A percentile compares a stretch with the other conserved stretches of the same genome.
Evolutionary conservation across 2,888 invertebrate genomes (phyloP).

Genomic region (Resseliella maxima): DNA sequence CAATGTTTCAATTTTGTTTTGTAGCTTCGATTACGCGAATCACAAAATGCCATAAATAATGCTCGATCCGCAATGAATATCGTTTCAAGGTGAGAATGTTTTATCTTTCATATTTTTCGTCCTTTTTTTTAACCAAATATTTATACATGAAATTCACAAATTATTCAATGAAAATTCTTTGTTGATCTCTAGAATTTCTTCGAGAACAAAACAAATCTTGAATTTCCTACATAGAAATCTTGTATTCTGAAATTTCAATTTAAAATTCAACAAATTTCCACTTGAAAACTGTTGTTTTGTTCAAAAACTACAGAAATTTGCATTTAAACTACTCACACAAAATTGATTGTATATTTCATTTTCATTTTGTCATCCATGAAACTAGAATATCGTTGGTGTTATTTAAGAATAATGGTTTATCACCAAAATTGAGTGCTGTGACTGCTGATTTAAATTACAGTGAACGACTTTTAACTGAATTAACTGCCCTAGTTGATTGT

Average conservation of each 20-base stretch:
- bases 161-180: background rate
- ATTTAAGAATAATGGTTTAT: conserved; percentile 71
- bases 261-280: too few species aligned
- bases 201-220: too few species aligned
- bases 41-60: conserved; percentile 75
- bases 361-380: background rate
- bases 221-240: too few species aligned
- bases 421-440: conserved; percentile 80
- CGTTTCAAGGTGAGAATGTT: conserved; percentile 64
- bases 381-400: conserved; percentile 65
- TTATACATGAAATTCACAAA: too few species aligned
- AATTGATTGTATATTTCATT: too few species aligned
- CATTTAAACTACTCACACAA: too few species aligned
- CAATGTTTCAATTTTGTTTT: too few species aligned
- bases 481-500: conserved; percentile 83
- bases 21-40: conserved; percentile 83
- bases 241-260: too few species aligned
- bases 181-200: background rate
- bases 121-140: too few species aligned
- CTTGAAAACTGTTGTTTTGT: too few species aligned
- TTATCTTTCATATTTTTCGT: background rate
- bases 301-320: too few species aligned
- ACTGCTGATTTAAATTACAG: conserved; percentile 83
- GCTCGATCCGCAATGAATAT: conserved; percentile 68
- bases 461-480: conserved; percentile 76